Evolutionary conservation across 1,140 invertebrate genomes (phyloP), one percentile per base, ranked within the genome.

Genomic region (Meloidogyne floridensis): DNA sequence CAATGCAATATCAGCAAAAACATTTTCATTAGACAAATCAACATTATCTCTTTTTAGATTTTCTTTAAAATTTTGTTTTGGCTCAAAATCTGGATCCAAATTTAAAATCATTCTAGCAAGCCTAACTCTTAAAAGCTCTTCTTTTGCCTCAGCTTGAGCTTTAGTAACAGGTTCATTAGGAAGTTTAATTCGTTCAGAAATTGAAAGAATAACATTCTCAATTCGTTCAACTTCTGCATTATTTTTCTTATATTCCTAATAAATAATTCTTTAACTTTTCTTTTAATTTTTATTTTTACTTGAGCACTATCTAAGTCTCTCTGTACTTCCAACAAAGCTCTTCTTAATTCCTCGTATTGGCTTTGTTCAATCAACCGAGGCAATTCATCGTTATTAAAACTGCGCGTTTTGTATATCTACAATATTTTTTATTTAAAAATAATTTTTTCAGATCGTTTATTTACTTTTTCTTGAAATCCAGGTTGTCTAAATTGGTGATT

Each of bases 101-200:
- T 90, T 90, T 15, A 88, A 72, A 53, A 88, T 88, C 82, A 86
- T 86, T 78, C 89, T 81, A 6, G 87, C 88, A 15, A 89, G 79
- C 13, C 83, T 79, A 72, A 86, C 83, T 59, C 87, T 81, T 43
- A 90, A 72, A 56, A 90, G 71, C 72, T 89, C 88, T 78, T 89
- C 88, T 74, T 81, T 90, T 11, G 81, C 87, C 59, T 88, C 81
- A 32, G 85, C 86, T 42, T 89, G 87, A 13, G 88, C 88, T 51
- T 83, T 77, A 5, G 88, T n/a, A 43, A 88, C 74, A 42, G 88
- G 86, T 65, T 83, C 81, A 11, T 80, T 78, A 32, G 75, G 80
- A 20, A 13, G 10, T 11, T 54, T 18, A 10, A 79, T 79, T 32
- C 71, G 8, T 15, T 82, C 76, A 18, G 76, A 79, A 32, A 72